A percentile compares a stretch with the other conserved stretches of the same genome.
phyloP scores from a whole-genome alignment of 2,113 vertebrate genomes.

The Formicarius rufipectus region DNA sequence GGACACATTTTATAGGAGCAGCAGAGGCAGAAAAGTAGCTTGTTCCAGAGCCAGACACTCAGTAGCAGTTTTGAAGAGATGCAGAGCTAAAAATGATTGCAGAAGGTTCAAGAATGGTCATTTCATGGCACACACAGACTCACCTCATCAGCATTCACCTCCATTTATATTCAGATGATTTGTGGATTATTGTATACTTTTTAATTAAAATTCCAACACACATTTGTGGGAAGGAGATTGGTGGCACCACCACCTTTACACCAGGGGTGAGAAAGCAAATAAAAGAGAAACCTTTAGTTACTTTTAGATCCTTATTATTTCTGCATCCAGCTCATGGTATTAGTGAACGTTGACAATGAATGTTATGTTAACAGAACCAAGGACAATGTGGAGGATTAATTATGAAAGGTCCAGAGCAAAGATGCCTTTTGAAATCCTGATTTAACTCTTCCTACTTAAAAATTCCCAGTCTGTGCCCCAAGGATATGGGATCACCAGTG shows the following conservation, averaged over 20 bases:
- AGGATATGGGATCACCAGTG: not conserved
- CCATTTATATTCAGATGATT: not conserved
- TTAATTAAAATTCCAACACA: not conserved
- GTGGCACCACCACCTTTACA: not conserved
- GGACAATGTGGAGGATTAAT: not conserved
- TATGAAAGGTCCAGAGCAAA: not conserved
- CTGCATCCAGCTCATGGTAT: not conserved
- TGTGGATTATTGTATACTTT: not conserved
- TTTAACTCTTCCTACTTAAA: not conserved
- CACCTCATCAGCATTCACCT: not conserved
- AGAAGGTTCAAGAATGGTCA: not conserved
- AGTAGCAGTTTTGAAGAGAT: conserved; percentile 25
- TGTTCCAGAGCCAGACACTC: not conserved
- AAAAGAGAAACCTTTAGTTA: not conserved
- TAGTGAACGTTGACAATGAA: not conserved
- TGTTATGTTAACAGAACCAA: not conserved
- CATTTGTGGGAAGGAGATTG: not conserved
- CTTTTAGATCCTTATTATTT: not conserved
- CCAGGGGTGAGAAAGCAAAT: not conserved
- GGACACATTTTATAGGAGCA: conserved; percentile 24
- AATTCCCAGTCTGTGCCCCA: not conserved
- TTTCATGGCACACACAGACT: not conserved
- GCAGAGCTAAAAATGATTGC: not conserved
- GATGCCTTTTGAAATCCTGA: not conserved
- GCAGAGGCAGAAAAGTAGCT: conserved; percentile 9